Conservation (phyloP, 2,888 invertebrate species). For the Chloromyia formosa region DNA sequence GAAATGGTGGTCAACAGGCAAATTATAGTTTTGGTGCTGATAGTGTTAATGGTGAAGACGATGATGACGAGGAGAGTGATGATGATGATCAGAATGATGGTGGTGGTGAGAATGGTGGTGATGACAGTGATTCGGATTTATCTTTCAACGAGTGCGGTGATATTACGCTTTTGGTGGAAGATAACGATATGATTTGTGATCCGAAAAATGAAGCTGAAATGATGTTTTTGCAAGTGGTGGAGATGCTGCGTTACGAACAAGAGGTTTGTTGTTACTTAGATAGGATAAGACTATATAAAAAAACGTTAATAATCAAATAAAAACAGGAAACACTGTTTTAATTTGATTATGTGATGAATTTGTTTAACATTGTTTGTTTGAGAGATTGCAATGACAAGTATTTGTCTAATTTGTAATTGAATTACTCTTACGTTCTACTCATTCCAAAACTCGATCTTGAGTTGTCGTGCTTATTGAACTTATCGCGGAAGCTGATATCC, state of each 20-base stretch:
- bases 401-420: no score
- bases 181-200: constrained; percentile 61
- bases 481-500: no score
- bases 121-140: constrained; percentile 57
- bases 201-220: constrained; percentile 64
- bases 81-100: constrained; percentile 46
- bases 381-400: no score
- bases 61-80: constrained; percentile 34
- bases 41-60: constrained; percentile 42
- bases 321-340: no score
- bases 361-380: no score
- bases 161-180: constrained; percentile 63
- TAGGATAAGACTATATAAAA: no score
- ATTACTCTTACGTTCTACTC: no score
- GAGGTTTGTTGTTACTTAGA: constrained; percentile 58
- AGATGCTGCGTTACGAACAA: constrained; percentile 63
- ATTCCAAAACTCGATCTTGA: no score
- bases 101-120: constrained; percentile 52
- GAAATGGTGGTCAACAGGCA: constrained; percentile 47
- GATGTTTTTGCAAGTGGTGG: constrained; percentile 64
- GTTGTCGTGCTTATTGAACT: no score
- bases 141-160: constrained; percentile 58
- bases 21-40: constrained; percentile 36
- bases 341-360: no score
- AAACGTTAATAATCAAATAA: no score